A percentile compares a stretch with the other conserved stretches of the same genome.
These are phyloP conservation scores for Scomberomorus guttatus DNA, from an alignment of 2,797 vertebrate species.

Conservation along the genomic window DNA sequence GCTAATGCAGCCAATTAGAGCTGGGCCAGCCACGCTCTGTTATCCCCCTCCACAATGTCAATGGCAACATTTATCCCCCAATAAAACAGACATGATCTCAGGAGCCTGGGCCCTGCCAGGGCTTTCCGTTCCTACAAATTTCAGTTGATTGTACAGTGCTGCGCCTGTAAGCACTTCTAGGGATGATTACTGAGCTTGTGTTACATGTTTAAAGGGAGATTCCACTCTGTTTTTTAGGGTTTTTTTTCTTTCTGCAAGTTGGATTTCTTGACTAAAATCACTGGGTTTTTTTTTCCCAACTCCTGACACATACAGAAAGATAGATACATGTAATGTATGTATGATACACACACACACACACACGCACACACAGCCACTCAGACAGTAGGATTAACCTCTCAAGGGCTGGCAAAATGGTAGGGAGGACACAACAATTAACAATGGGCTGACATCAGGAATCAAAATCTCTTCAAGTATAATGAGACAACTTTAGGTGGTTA, in stretches of 20 bases:
- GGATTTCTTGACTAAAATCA: slow-evolving; percentile 18
- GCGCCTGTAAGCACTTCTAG: slow-evolving; percentile 72
- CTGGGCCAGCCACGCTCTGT: slow-evolving; percentile 36
- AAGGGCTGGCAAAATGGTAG: slow-evolving; percentile 24
- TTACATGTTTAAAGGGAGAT: slow-evolving; percentile 69
- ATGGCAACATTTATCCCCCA: slow-evolving; percentile 82
- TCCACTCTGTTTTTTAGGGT: slow-evolving; percentile 10
- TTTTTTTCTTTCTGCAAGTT: neutral
- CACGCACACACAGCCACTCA: slow-evolving; percentile 10
- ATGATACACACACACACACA: slow-evolving; percentile 7
- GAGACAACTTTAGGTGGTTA: neutral
- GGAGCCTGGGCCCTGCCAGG: slow-evolving; percentile 65
- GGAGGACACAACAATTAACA: slow-evolving; percentile 39
- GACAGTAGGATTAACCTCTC: slow-evolving; percentile 36
- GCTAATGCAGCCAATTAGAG: slow-evolving; percentile 81
- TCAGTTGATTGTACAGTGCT: slow-evolving; percentile 76
- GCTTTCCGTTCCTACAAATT: slow-evolving; percentile 75
- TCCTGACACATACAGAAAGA: neutral
- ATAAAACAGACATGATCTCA: slow-evolving; percentile 81
- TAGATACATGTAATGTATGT: neutral
- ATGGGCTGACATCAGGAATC: slow-evolving; percentile 29
- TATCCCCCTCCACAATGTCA: slow-evolving; percentile 62
- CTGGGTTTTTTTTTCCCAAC: neutral
- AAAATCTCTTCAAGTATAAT: slow-evolving; percentile 15
- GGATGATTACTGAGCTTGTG: slow-evolving; percentile 70